phyloP scores from a whole-genome alignment of 2,888 invertebrate species.

The Amphipoea oculea region DNA sequence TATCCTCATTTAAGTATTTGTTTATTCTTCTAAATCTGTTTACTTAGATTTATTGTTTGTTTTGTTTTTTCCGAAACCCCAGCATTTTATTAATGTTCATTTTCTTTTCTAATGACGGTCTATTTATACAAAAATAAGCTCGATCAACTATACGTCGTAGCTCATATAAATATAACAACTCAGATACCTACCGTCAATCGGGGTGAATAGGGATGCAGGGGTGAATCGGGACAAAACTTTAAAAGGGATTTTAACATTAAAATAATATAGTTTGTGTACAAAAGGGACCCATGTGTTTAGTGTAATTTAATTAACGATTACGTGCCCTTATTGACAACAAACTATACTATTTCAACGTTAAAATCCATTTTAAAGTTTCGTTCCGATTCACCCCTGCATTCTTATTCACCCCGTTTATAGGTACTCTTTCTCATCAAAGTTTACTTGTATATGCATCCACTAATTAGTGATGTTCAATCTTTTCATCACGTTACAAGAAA shows the following conservation, averaged over 20 bases:
- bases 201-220: too few species aligned
- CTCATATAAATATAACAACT: not conserved
- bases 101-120: not conserved
- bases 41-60: not conserved
- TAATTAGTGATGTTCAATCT: conserved; percentile 17
- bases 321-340: too few species aligned
- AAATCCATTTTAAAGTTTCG: too few species aligned
- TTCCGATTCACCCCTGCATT: too few species aligned
- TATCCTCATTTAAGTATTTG: conserved; percentile 4
- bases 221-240: too few species aligned
- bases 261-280: too few species aligned
- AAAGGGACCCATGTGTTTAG: too few species aligned
- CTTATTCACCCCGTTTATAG: too few species aligned
- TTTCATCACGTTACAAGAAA: not conserved
- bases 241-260: too few species aligned
- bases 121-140: not conserved
- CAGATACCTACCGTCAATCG: not conserved
- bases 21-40: conserved; percentile 16
- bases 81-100: not conserved
- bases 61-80: not conserved
- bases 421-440: not conserved
- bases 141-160: too few species aligned
- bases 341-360: too few species aligned
- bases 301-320: too few species aligned
- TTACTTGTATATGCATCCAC: not conserved